Evolutionary conservation across 1,140 invertebrate species (phyloP).

Genomic region (Teleogryllus occipitalis): DNA sequence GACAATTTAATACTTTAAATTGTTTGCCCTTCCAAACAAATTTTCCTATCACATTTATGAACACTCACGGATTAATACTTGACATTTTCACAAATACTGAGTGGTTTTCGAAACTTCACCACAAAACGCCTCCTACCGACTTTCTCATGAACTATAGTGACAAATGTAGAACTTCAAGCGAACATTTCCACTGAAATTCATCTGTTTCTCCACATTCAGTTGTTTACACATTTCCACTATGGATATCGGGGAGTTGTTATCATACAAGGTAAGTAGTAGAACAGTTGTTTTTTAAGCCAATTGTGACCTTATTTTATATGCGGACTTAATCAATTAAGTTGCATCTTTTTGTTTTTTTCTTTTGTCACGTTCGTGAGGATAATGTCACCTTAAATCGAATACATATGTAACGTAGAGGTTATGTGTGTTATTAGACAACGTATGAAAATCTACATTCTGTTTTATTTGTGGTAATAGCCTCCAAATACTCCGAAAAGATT

Average conservation of each 20-base stretch:
- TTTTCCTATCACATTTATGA: too few species aligned
- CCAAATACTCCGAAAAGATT: conserved; percentile 68
- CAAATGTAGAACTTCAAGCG: too few species aligned
- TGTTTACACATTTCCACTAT: background rate
- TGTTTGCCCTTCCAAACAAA: too few species aligned
- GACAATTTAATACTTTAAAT: too few species aligned
- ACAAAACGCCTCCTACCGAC: too few species aligned
- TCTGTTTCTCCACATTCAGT: background rate
- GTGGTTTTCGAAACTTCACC: too few species aligned
- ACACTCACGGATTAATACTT: too few species aligned
- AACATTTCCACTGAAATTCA: too few species aligned
- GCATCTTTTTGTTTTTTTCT: background rate
- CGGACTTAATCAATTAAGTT: background rate
- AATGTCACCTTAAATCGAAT: too few species aligned
- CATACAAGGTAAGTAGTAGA: conserved; percentile 11
- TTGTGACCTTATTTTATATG: background rate
- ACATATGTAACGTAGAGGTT: background rate
- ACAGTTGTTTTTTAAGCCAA: background rate
- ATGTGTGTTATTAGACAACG: background rate
- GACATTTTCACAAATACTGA: too few species aligned
- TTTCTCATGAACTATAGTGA: too few species aligned
- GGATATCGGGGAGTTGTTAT: conserved; percentile 17
- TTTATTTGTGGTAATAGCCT: conserved; percentile 44
- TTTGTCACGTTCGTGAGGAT: background rate
- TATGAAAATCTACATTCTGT: background rate